phyloP scores from a whole-genome alignment of 2,797 vertebrate species.

The Catostomus latipinnis region DNA sequence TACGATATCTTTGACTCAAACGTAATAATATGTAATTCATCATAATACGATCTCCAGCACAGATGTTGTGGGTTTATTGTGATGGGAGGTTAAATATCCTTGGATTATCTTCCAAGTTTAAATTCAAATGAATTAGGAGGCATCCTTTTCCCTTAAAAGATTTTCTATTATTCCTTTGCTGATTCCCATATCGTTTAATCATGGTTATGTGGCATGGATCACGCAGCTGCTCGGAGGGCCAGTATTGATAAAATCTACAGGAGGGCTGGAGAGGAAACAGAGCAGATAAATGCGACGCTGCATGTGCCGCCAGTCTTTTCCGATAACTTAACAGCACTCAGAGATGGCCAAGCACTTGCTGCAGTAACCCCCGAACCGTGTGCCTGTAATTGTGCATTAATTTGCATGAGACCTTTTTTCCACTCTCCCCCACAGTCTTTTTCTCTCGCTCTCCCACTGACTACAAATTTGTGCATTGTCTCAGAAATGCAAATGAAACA shows the following conservation, averaged over 20 bases:
- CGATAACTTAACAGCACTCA: constrained; percentile 40
- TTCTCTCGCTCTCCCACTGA: background rate
- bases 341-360: constrained; percentile 17
- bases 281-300: constrained; percentile 53
- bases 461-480: constrained; percentile 55
- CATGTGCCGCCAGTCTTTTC: constrained; percentile 55
- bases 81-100: background rate
- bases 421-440: constrained; percentile 17
- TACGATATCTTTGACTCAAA: constrained; percentile 27
- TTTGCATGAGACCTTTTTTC: constrained; percentile 43
- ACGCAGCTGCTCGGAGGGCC: constrained; percentile 16
- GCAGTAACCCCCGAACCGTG: background rate
- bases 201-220: constrained; percentile 58
- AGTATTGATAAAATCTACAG: constrained; percentile 30
- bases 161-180: constrained; percentile 52
- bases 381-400: constrained; percentile 34
- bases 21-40: constrained; percentile 27
- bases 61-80: constrained; percentile 39
- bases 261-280: constrained; percentile 58
- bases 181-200: constrained; percentile 55
- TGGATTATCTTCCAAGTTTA: constrained; percentile 66
- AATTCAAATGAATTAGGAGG: constrained; percentile 58
- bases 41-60: constrained; percentile 39
- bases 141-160: constrained; percentile 52
- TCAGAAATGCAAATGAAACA: constrained; percentile 47